phyloP scores from a whole-genome alignment of 2,797 vertebrate species.

The Schizopygopsis malacanthus region DNA sequence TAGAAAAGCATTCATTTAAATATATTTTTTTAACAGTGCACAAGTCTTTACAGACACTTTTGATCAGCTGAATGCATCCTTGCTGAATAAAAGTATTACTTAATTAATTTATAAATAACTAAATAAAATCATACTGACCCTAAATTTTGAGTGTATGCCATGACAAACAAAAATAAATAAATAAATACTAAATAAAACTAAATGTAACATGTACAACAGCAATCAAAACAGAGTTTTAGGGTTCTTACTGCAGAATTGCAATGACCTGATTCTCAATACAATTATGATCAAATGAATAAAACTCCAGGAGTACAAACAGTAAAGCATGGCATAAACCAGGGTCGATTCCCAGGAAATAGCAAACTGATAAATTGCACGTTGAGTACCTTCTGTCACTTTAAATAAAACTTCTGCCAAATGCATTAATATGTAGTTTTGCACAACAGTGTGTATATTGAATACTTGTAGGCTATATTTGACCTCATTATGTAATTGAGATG shows the following conservation, averaged over 20 bases:
- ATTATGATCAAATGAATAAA: neutral
- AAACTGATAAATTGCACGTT: neutral
- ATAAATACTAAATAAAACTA: neutral
- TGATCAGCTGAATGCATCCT: neutral
- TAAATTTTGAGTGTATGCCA: neutral
- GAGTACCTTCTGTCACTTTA: neutral
- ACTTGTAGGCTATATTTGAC: neutral
- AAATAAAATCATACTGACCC: neutral
- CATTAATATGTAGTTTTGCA: neutral
- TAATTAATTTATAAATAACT: neutral
- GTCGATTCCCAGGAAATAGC: neutral
- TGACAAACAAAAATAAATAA: neutral
- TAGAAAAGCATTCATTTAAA: neutral
- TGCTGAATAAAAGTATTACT: neutral
- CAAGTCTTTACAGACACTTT: neutral
- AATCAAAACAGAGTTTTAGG: neutral
- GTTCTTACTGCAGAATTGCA: neutral
- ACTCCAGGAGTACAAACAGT: neutral
- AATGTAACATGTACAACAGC: neutral
- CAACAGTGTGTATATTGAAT: neutral
- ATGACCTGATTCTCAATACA: neutral
- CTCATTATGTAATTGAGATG: neutral
- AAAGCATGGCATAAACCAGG: neutral
- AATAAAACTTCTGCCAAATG: neutral
- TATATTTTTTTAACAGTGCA: neutral